Evolutionary conservation across 2,113 vertebrate genomes (phyloP), one percentile per base, ranked within the genome.

Genomic region (Ivindomyrus marchei): DNA sequence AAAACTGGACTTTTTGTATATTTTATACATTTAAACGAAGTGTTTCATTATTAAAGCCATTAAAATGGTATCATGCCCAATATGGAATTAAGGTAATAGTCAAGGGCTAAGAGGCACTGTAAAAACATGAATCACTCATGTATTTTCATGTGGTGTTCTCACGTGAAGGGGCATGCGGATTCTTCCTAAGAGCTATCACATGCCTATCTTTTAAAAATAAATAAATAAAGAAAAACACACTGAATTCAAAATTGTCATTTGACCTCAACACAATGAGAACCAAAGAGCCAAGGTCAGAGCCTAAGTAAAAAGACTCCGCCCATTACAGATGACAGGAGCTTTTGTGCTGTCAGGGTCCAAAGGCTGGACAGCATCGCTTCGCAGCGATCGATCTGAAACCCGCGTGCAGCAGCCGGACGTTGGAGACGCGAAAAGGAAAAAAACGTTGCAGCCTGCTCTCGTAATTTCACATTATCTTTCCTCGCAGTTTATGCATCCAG

Each of bases 11-110:
- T 45, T 85, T 45, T 50, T 85, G 53, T 31, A 19, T 83, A 13
- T 83, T 49, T 85, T 92, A 9, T 92, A 95, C 91, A 92, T 95
- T 95, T 94, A 92, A 95, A 95, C 92, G 92, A 94, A 88, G 94
- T 96, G 9, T 96, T 92, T 96, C 95, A 95, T 95, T 95, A 95
- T 95, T 94, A 96, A 96, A 96, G 95, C 95, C 94, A 94, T 95
- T 95, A 95, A 96, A 96, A 96, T 93, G 93, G 93, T 96, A 93
- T 94, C 95, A 96, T 96, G 96, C 95, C 95, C 94, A 92, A 89
- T 95, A 95, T 93, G 94, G 93, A 93, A 93, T 94, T 93, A 94
- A 92, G 94, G 94, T 93, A 94, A 95, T 88, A 94, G 92, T 85
- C 93, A 90, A 93, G 93, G 94, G 93, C 93, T 92, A 91, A 94